Evolutionary conservation across 2,113 vertebrate species (phyloP), one percentile per base, ranked within the genome.

Genomic region (Microcebus lehilahytsara): DNA sequence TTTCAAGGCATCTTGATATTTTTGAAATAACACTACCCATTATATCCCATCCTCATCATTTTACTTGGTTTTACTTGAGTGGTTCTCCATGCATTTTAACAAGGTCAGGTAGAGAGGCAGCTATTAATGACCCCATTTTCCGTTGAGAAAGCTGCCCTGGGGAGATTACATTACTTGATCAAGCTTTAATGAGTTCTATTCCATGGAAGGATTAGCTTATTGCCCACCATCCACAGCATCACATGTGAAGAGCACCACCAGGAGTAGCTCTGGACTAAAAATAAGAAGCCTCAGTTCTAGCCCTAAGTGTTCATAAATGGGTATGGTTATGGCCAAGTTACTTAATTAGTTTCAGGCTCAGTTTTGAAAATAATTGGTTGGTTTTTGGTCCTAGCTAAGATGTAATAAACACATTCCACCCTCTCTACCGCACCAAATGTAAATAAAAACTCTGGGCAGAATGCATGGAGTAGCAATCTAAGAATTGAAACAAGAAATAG

Each of bases 61-160:
- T 92, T n/a, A 69, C 60, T 66, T 94, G 49, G 23, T 79, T 62
- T 92, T 85, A 42, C n/a, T 71, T 74, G 13, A 92, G 23, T 53
- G 32, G n/a, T 77, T 89, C 51, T 81, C 72, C 85, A 37, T 56
- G 53, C 77, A 72, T 71, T 95, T 87, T 89, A 92, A 92, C 42
- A 88, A 88, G 27, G 46, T 64, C 67, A 95, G 30, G 56, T n/a
- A 80, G 40, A 91, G 10, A 8, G 10, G 40, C 19, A 95, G 69
- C 25, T 58, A 87, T 91, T 88, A 93, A 32, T 53, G 49, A 75
- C 12, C 53, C 32, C 40, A 14, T 90, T 86, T 86, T 34, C 53
- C 62, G 25, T 12, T 89, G 23, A 93, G 42, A 78, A 87, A 86
- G 62, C 71, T 58, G 77, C 64, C 79, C 53, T 71, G 42, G 46